Percentiles rank a stretch among this genome's conserved stretches.
These are phyloP conservation scores for Sinella curviseta DNA, from an alignment of 1,140 invertebrate species.

Conservation along the genomic window DNA sequence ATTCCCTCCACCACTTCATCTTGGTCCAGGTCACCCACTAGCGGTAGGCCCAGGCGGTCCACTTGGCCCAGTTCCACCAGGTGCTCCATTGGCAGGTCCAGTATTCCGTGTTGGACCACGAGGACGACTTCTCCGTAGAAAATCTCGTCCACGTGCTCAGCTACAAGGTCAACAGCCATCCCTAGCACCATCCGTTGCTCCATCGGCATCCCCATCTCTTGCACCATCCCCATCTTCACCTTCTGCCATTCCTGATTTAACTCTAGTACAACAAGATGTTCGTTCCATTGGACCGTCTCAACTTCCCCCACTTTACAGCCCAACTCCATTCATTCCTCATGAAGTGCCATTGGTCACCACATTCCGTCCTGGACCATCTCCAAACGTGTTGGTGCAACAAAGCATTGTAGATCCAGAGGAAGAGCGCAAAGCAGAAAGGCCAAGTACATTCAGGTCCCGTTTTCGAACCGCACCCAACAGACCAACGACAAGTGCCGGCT, in stretches of 20 bases:
- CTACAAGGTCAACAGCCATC: not conserved
- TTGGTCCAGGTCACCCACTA: not conserved
- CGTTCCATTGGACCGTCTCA: not conserved
- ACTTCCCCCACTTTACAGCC: not conserved
- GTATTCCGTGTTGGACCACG: conserved; percentile 8
- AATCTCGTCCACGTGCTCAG: not conserved
- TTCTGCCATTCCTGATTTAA: not conserved
- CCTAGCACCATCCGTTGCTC: not conserved
- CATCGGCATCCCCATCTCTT: not conserved
- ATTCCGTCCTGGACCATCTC: conserved; percentile 13
- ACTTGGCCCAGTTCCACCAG: not conserved
- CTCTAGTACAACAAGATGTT: not conserved
- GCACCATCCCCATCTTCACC: not conserved
- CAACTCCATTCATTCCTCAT: not conserved
- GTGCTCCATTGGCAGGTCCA: not conserved
- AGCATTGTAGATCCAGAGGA: not conserved
- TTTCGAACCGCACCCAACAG: not conserved
- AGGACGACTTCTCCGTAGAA: not conserved
- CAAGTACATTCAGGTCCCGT: not conserved
- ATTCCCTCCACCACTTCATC: not conserved
- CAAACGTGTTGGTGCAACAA: not conserved
- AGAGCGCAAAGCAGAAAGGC: not conserved
- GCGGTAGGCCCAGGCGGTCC: not conserved
- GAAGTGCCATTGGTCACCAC: not conserved
- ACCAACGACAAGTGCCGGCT: not conserved